Evolutionary conservation across 2,797 vertebrate species (phyloP), one percentile per base, ranked within the genome.

Genomic region (Poecilia wingei): DNA sequence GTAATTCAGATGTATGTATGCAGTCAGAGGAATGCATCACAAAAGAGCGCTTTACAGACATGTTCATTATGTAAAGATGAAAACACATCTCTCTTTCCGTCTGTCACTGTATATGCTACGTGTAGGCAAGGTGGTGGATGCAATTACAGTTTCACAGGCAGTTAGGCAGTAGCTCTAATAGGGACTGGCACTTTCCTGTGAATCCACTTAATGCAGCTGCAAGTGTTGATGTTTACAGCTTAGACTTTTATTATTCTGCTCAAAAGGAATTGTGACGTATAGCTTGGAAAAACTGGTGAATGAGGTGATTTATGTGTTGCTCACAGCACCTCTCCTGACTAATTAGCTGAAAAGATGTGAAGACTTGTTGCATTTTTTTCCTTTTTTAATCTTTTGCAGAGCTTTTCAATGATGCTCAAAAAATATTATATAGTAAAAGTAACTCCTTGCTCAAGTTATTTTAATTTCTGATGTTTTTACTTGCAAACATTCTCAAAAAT

Each of bases 91-190:
- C 70, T 75, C 78, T 86, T 71, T 72, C 64, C 59, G 55, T 78
- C 57, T 61, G 68, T 45, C 31, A 70, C n/a, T 82, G 31, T 41
- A 6, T 70, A 49, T 72, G 71, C 57, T 88, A 59, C 36, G 39
- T 83, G 84, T 84, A 87, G 78, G 83, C 83, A 90, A 85, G 87
- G 92, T 91, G 90, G 85, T 87, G 79, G 86, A 82, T 71, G 84
- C 91, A 94, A 94, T 95, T 93, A 92, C 87, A 88, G 87, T 91
- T 93, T 93, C 92, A 94, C 93, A 92, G 90, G 87, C 79, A 74
- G 94, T 93, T 95, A 93, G 87, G 86, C 92, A 86, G 88, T 72
- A 72, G 80, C 80, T 79, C 87, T 93, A 90, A 95, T 92, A 88
- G 85, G 92, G 79, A 91, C 86, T 84, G 93, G 93, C 90, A 78